Evolutionary conservation across 1,140 invertebrate genomes (phyloP).

Genomic region (Octopus sinensis): DNA sequence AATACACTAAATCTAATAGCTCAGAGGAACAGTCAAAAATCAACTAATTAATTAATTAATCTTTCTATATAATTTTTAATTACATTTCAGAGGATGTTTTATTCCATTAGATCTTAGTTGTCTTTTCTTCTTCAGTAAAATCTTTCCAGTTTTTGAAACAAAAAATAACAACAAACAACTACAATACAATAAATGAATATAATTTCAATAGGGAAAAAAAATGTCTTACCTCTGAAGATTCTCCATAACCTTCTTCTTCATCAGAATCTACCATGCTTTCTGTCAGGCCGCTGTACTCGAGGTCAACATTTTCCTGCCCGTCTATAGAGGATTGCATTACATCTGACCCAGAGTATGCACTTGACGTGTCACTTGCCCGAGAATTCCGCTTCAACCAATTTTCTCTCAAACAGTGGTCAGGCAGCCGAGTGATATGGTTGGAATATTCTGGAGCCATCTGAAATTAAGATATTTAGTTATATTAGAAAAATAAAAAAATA

Average conservation of each 20-base stretch:
- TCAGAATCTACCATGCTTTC: slow-evolving; percentile 85
- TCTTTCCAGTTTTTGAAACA: neutral
- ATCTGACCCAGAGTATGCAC: slow-evolving; percentile 89
- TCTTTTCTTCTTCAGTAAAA: too few species aligned
- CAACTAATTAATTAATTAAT: too few species aligned
- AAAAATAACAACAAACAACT: neutral
- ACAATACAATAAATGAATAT: slow-evolving; percentile 6
- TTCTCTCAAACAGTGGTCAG: slow-evolving; percentile 54
- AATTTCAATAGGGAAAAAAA: neutral
- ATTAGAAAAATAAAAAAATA: neutral
- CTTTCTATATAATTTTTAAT: too few species aligned
- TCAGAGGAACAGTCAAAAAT: too few species aligned
- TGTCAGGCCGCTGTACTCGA: slow-evolving; percentile 81
- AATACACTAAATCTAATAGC: too few species aligned
- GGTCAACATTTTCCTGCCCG: slow-evolving; percentile 66
- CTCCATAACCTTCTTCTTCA: slow-evolving; percentile 77
- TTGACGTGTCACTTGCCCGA: slow-evolving; percentile 90
- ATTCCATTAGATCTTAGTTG: too few species aligned
- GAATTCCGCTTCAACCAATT: slow-evolving; percentile 77
- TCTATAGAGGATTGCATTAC: slow-evolving; percentile 76
- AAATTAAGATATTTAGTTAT: slow-evolving; percentile 23
- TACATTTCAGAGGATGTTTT: too few species aligned
- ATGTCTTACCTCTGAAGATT: slow-evolving; percentile 73
- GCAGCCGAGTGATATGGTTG: slow-evolving; percentile 37
- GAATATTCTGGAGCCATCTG: slow-evolving; percentile 43